phyloP scores from a whole-genome alignment of 2,888 invertebrate genomes.

The Bhutanitis thaidina region DNA sequence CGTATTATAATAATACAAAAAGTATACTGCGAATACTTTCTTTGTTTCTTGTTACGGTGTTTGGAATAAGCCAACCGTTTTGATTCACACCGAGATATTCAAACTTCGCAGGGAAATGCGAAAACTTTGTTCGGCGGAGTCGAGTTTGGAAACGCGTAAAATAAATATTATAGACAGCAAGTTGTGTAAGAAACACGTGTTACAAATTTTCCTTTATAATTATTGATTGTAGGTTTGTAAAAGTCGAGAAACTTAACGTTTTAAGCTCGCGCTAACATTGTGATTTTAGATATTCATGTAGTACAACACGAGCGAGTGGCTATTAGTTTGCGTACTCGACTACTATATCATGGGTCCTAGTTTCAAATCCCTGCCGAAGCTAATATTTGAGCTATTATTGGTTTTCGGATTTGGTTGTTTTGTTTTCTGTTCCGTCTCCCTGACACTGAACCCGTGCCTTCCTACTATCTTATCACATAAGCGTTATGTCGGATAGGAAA shows the following conservation, averaged over 20 bases:
- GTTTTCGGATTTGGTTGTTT: no score
- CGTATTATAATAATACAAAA: slow-evolving; percentile 16
- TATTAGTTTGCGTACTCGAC: no score
- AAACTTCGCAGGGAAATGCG: slow-evolving; percentile 17
- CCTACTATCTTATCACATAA: background rate
- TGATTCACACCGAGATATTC: slow-evolving; percentile 20
- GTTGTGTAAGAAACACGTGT: slow-evolving; percentile 9
- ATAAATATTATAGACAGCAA: slow-evolving; percentile 11
- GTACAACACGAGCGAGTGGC: no score
- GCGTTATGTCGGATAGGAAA: no score
- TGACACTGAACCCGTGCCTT: no score
- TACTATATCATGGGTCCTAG: no score
- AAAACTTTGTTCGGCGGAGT: slow-evolving; percentile 14
- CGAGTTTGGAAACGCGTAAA: slow-evolving; percentile 13
- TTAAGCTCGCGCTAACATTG: no score
- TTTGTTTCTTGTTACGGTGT: slow-evolving; percentile 21
- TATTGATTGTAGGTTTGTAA: background rate
- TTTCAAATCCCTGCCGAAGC: no score
- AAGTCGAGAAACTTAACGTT: no score
- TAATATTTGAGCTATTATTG: no score
- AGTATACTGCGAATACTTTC: slow-evolving; percentile 14
- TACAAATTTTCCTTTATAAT: slow-evolving; percentile 8
- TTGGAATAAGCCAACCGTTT: slow-evolving; percentile 18
- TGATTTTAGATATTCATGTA: no score
- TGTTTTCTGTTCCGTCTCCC: no score